Conservation (phyloP, 2,113 vertebrate species). For the Gobius niger region DNA sequence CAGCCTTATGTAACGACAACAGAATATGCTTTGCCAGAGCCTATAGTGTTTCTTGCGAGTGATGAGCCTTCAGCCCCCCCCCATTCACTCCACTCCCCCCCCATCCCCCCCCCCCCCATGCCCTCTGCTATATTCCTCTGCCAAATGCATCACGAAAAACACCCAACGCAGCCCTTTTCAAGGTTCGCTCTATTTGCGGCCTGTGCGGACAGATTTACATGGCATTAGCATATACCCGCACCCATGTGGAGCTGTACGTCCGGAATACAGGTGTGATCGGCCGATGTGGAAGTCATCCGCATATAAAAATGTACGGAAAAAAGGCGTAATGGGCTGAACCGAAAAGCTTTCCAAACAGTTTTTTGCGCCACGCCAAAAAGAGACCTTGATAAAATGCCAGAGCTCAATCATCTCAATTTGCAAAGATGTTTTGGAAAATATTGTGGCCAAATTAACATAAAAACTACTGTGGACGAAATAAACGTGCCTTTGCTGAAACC, state of each 20-base stretch:
- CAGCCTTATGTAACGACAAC: too few species aligned
- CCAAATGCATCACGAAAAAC: constrained; percentile 69
- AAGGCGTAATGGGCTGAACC: neutral
- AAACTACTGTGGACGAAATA: too few species aligned
- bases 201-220: constrained; percentile 44
- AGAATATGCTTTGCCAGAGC: too few species aligned
- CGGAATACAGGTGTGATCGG: neutral
- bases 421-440: too few species aligned
- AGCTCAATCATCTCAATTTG: neutral
- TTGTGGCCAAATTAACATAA: too few species aligned
- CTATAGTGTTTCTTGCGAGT: constrained; percentile 1
- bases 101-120: constrained; percentile 32
- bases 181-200: constrained; percentile 68
- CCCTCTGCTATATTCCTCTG: constrained; percentile 48
- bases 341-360: neutral
- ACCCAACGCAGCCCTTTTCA: constrained; percentile 74
- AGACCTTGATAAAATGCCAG: neutral
- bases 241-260: neutral
- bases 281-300: constrained; percentile 37
- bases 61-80: constrained; percentile 37
- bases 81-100: constrained; percentile 13
- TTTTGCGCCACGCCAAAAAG: neutral
- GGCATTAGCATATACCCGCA: constrained; percentile 4
- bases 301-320: constrained; percentile 83
- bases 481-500: too few species aligned